These are phyloP conservation scores for Margarornis squamiger DNA, from an alignment of 2,797 vertebrate genomes.

Conservation along the genomic window DNA sequence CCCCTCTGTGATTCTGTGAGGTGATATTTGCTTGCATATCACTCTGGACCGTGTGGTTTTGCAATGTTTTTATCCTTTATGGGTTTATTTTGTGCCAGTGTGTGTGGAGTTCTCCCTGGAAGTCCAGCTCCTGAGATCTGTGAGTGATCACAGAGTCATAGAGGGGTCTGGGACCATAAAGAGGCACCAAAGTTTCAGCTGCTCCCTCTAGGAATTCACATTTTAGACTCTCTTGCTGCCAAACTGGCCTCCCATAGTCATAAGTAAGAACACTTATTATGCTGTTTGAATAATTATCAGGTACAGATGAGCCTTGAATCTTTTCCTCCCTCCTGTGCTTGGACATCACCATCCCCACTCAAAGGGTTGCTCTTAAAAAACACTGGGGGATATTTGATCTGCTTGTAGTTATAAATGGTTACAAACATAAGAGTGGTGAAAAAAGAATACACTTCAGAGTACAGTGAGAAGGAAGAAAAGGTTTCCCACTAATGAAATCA, in stretches of 20 bases:
- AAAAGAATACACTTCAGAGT: neutral
- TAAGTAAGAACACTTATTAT: fast-evolving
- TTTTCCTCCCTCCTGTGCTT: fast-evolving
- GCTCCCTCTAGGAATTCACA: neutral
- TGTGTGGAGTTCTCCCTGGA: neutral
- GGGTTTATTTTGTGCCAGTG: neutral
- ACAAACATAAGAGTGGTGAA: neutral
- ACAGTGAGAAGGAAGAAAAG: neutral
- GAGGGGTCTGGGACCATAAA: neutral
- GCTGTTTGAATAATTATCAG: neutral
- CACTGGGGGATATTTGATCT: neutral
- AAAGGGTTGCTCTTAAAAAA: neutral
- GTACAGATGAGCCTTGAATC: neutral
- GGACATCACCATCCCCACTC: neutral
- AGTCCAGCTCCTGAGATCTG: neutral
- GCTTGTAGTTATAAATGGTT: neutral
- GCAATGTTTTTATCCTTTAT: neutral
- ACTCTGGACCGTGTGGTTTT: fast-evolving
- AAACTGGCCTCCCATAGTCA: neutral
- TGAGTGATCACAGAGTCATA: neutral
- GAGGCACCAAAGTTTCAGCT: neutral
- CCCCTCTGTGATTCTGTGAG: neutral
- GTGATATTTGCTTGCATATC: neutral
- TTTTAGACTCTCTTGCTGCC: neutral
- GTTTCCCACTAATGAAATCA: neutral